These are phyloP conservation scores for Calameuta idolon DNA, from an alignment of 2,888 invertebrate genomes.

Conservation along the genomic window DNA sequence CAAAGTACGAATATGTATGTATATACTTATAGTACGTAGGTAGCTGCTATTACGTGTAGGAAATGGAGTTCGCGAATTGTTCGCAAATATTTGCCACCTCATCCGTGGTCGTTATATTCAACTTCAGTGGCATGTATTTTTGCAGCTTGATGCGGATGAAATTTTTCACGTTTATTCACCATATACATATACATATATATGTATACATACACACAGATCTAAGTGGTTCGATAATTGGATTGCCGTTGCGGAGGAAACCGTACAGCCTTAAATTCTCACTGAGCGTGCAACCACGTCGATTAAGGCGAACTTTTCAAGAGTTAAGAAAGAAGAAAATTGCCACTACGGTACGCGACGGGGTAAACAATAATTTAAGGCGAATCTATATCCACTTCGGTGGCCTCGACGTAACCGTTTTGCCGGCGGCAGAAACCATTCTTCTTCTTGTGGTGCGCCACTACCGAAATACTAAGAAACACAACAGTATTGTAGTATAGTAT, in stretches of 20 bases:
- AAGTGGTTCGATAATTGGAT: background rate
- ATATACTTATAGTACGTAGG: background rate
- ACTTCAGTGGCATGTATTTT: background rate
- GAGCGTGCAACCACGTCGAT: background rate
- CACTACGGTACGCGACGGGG: background rate
- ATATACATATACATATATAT: background rate
- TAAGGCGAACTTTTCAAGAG: background rate
- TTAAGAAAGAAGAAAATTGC: conserved; percentile 2
- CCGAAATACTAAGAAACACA: conserved; percentile 9
- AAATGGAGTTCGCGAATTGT: background rate
- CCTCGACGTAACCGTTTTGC: background rate
- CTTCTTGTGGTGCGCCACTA: background rate
- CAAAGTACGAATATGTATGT: background rate
- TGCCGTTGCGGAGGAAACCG: background rate
- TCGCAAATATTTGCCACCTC: background rate
- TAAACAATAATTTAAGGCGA: conserved; percentile 5
- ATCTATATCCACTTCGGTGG: conserved; percentile 8
- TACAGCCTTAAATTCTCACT: background rate
- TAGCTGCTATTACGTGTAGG: background rate
- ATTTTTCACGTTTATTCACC: background rate
- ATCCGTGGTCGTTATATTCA: background rate
- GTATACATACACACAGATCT: background rate
- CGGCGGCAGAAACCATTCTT: conserved; percentile 7
- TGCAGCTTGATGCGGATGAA: background rate
- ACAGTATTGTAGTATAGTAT: background rate